Percentiles rank a stretch among this genome's conserved stretches.
Evolutionary conservation across 2,888 invertebrate species (phyloP).

Genomic region (Aphidoletes aphidimyza): DNA sequence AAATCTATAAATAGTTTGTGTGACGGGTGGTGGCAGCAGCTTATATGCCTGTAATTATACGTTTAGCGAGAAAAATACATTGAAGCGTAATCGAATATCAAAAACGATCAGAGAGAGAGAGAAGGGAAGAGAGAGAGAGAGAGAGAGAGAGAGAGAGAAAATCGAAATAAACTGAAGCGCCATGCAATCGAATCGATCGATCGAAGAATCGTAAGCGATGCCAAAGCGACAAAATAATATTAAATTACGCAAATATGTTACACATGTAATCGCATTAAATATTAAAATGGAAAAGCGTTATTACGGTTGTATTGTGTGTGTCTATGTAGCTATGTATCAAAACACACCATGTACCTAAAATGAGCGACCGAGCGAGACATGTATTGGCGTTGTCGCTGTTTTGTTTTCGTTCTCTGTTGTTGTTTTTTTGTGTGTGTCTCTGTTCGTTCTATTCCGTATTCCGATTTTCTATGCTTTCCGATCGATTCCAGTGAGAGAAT

Average conservation of each 20-base stretch:
- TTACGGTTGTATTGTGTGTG: not conserved
- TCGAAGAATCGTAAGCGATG: not conserved
- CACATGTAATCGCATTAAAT: constrained; percentile 35
- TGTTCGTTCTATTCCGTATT: too few species aligned
- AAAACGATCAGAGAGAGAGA: not conserved
- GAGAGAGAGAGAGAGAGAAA: too few species aligned
- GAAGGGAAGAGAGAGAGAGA: not conserved
- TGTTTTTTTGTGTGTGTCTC: too few species aligned
- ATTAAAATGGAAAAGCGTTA: not conserved
- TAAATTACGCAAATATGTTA: constrained; percentile 46
- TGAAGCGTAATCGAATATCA: not conserved
- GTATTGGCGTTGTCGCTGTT: not conserved
- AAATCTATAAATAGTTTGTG: too few species aligned
- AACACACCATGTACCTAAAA: too few species aligned
- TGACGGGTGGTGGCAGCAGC: not conserved
- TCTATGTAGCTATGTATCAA: not conserved
- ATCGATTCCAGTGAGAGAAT: not conserved
- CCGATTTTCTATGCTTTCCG: not conserved
- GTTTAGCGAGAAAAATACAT: not conserved
- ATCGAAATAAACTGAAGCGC: not conserved
- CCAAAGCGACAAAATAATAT: not conserved
- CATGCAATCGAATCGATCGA: not conserved
- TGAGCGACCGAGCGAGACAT: too few species aligned
- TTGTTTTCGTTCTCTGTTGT: not conserved
- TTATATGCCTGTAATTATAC: not conserved